Base-by-base conservation (phyloP, 2,888 invertebrate genomes). In the Lithosia quadra region DNA sequence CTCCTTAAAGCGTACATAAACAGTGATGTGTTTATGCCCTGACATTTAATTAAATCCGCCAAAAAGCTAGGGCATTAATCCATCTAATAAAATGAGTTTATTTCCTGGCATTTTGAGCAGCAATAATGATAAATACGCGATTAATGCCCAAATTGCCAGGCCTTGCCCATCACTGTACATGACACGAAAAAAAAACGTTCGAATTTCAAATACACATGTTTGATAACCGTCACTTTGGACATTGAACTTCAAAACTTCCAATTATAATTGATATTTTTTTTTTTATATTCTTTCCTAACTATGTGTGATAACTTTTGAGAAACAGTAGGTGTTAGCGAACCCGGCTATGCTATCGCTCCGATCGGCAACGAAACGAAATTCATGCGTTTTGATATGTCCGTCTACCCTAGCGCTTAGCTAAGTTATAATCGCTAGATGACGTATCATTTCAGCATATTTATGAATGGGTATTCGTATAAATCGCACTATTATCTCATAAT, bases 261-360 rank as follows among this genome's bases (percentile, higher is more conserved):
- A 60, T 22, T 10, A 34, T 34, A 34, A 63, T 72, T 67, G 60
- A 63, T 78, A 80, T 80, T 80, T 78, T 80, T 10, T 36, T 36
- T 10, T 11, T 43, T 5, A 43, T 28, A 28, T 28, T 28, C 15
- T 43, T 43, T 2, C 5, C 18, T 18, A 18, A 43, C 7, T 43
- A 18, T 18, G 2, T n/a, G 59, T 21, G 68, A 71, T 76, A n/a
- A 43, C 70, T 83, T 83, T 79, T 76, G 81, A 86, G 84, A 80
- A 83, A 73, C 71, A 43, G 39, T 3, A 81, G 79, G 75, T 74
- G 74, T 77, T 76, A 79, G 77, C 79, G 84, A 89, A 90, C 88
- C 91, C 89, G 87, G 84, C 84, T 89, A 92, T 85, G 86, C 88
- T 87, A 88, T 89, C 90, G 83, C 84, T 80, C 84, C 86, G 88